These are phyloP conservation scores for Coccyzus lansbergi DNA, from an alignment of 2,797 vertebrate genomes.

Conservation along the genomic window DNA sequence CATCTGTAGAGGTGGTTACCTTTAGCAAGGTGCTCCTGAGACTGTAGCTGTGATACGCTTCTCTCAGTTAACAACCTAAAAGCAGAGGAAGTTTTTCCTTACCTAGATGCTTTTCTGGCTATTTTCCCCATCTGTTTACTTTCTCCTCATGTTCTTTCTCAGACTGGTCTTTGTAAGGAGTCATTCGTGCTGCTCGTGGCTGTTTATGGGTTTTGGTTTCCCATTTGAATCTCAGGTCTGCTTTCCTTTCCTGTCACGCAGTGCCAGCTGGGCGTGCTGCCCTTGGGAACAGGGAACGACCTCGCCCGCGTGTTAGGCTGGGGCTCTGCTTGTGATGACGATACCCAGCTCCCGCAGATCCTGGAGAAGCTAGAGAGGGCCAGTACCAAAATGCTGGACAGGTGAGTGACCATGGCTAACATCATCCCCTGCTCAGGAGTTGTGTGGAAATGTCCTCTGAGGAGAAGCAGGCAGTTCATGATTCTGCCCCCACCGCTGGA, in stretches of 20 bases:
- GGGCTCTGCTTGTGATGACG: constrained; percentile 96
- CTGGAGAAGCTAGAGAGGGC: constrained; percentile 96
- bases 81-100: not conserved
- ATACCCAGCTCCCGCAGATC: constrained; percentile 94
- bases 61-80: not conserved
- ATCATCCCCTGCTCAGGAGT: not conserved
- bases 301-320: constrained; percentile 94
- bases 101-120: not conserved
- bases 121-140: not conserved
- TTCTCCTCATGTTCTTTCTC: not conserved
- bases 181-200: not conserved
- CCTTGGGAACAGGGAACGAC: constrained; percentile 95
- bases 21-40: not conserved
- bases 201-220: not conserved
- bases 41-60: not conserved
- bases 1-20: not conserved
- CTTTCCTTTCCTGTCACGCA: constrained; percentile 57
- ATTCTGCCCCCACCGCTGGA: not conserved
- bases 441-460: not conserved
- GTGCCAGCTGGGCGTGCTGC: constrained; percentile 96
- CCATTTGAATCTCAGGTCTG: not conserved
- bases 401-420: constrained; percentile 74
- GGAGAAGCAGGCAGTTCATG: not conserved
- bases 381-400: constrained; percentile 97
- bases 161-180: not conserved